Base-by-base conservation (phyloP, 2,888 invertebrate species). In the Athalia rosae region DNA sequence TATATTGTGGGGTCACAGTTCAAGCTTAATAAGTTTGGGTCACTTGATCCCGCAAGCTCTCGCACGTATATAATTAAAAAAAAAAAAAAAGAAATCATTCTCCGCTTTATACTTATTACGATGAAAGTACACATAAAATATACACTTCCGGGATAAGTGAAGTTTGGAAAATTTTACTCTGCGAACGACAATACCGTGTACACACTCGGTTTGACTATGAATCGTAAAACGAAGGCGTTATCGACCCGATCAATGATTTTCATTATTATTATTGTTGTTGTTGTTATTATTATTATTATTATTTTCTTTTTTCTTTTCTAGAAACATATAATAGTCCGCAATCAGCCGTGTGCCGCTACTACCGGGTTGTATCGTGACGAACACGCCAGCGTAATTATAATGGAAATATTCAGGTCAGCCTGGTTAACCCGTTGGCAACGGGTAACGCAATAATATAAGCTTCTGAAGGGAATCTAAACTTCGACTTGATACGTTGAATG, bases 401-500 rank as follows among this genome's bases (percentile, higher is more conserved):
- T 67, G 77, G 67, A 77, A 67, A 77, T 69, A 77, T 77, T 77
- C 77, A 77, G 77, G 77, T 77, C 77, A 77, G 77, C 77, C 59
- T 77, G 77, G 76, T 66, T 69, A 47, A 64, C 67, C 28, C 53
- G 61, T 61, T 74, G 50, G 61, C 74, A 74, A 48, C 61, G 48
- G 15, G 28, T 4, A n/a, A n/a, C 56, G 58, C 56, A 71, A 58
- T 71, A 71, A 56, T 28, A 28, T 28, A 28, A 28, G 28, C 28
- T 28, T 28, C 56, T 71, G 28, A 58, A 71, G 13, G 15, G 71
- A 71, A 58, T 71, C 13, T 71, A 58, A 71, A 58, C 58, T 71
- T 71, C 45, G 71, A 71, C 58, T 71, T 45, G 69, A 69, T 28
- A 71, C n/a, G 58, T 71, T 3, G 8, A 71, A 56, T 43, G 58